Conservation (phyloP, 30 jellyfish, hydroid and myxozoan genomes). For the Turritopsis dohrnii region DNA sequence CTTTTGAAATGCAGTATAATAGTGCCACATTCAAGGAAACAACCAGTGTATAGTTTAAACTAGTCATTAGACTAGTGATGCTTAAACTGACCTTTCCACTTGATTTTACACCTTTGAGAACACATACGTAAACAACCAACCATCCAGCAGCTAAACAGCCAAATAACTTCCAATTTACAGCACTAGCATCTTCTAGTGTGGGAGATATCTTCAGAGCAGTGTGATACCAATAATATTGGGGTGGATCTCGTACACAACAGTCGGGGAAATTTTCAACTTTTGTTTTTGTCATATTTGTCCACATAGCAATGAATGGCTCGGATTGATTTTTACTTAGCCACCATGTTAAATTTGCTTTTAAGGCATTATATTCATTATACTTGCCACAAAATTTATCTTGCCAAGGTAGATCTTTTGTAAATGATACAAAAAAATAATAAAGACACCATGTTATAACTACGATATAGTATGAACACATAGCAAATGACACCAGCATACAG, state of each 20-base stretch:
- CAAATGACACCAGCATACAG: conserved; percentile 88
- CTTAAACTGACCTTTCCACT: conserved; percentile 70
- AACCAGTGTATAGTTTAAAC: not conserved
- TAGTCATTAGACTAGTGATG: not conserved
- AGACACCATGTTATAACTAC: conserved; percentile 94
- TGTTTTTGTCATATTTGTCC: conserved; percentile 31
- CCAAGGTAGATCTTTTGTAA: conserved; percentile 83
- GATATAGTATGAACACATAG: conserved; percentile 88
- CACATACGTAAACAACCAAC: conserved; percentile 77
- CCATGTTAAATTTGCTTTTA: conserved; percentile 32
- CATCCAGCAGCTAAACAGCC: conserved; percentile 84
- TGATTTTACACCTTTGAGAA: conserved; percentile 78
- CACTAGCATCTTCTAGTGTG: conserved; percentile 39
- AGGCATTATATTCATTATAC: conserved; percentile 33
- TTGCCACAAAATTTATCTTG: conserved; percentile 55
- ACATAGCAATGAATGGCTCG: not conserved
- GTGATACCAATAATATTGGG: conserved; percentile 75
- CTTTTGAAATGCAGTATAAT: not conserved
- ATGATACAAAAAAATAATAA: conserved; percentile 76
- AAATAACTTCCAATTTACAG: conserved; percentile 67
- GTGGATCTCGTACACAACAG: conserved; percentile 77
- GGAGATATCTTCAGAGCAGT: conserved; percentile 58
- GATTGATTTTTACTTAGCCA: conserved; percentile 16
- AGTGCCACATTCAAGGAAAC: not conserved
- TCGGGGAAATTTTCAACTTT: conserved; percentile 44